phyloP scores from a whole-genome alignment of 1,140 invertebrate genomes.

The Drosophila pseudoobscura region DNA sequence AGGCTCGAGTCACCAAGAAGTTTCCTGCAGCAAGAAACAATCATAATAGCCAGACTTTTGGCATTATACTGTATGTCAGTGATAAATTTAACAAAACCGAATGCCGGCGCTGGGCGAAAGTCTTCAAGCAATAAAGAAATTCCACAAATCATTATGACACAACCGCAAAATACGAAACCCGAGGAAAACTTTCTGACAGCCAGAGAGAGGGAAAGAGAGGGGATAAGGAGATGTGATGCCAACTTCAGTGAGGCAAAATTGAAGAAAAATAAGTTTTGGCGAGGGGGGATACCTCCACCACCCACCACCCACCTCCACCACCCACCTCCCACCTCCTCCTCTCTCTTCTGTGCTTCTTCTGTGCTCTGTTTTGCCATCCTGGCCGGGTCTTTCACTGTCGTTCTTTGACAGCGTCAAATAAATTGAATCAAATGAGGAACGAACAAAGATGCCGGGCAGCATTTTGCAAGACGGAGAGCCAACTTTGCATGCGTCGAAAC shows the following conservation, averaged over 20 bases:
- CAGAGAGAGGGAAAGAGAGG: neutral
- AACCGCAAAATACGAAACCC: constrained; percentile 61
- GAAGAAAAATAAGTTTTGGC: constrained; percentile 54
- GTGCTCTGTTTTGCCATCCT: too few relatives aligned
- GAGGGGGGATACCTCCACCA: constrained; percentile 30
- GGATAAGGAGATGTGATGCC: constrained; percentile 31
- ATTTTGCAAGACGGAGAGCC: constrained; percentile 4
- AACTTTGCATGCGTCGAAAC: constrained; percentile 78
- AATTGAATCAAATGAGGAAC: constrained; percentile 77
- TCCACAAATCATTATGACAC: constrained; percentile 71
- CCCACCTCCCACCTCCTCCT: constrained; percentile 9
- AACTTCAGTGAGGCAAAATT: constrained; percentile 28
- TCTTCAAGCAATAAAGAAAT: constrained; percentile 63
- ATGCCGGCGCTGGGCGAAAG: constrained; percentile 26
- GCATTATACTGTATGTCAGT: constrained; percentile 12
- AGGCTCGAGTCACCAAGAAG: neutral
- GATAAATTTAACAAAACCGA: constrained; percentile 35
- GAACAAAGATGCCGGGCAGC: constrained; percentile 31
- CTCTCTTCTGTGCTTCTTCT: neutral
- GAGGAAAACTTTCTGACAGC: constrained; percentile 53
- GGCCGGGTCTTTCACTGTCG: constrained; percentile 7
- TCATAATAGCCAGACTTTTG: constrained; percentile 30
- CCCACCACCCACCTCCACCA: constrained; percentile 15
- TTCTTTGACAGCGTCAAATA: constrained; percentile 67
- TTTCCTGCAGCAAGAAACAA: constrained; percentile 20